These are phyloP conservation scores for Dryas iulia DNA, from an alignment of 1,140 invertebrate genomes.

Conservation along the genomic window DNA sequence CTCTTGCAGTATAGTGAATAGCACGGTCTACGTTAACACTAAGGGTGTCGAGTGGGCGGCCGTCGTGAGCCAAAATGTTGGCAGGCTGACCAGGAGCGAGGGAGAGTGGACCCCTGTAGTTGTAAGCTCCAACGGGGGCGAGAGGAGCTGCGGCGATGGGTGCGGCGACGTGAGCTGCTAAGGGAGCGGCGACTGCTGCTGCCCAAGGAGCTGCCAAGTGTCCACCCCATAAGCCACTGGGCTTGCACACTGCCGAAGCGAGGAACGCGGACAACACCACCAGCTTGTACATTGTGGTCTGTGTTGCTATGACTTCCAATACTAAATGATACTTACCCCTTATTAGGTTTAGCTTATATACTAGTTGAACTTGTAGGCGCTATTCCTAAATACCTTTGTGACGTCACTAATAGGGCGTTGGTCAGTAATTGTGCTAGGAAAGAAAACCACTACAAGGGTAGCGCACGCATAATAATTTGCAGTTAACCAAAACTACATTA, in stretches of 20 bases:
- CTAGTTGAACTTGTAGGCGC: conserved; percentile 52
- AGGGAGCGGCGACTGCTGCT: conserved; percentile 18
- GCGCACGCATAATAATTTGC: conserved; percentile 30
- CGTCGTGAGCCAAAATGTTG: conserved; percentile 65
- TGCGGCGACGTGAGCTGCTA: conserved; percentile 47
- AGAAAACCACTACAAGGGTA: conserved; percentile 48
- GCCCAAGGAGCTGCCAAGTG: conserved; percentile 25
- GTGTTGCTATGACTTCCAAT: conserved; percentile 63
- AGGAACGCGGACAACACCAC: conserved; percentile 66
- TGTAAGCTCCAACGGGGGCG: conserved; percentile 47
- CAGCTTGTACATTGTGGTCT: conserved; percentile 79
- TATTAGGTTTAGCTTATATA: conserved; percentile 57
- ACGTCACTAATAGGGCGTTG: conserved; percentile 58
- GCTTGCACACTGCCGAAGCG: conserved; percentile 67
- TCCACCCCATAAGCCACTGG: conserved; percentile 42
- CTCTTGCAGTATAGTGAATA: conserved; percentile 63
- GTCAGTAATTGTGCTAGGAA: conserved; percentile 46
- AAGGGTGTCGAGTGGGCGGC: conserved; percentile 72
- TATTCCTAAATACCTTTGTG: conserved; percentile 61
- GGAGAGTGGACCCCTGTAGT: conserved; percentile 62
- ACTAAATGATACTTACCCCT: conserved; percentile 51
- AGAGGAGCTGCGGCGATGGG: conserved; percentile 19
- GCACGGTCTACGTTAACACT: conserved; percentile 76
- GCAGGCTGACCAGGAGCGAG: conserved; percentile 68
- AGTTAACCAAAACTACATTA: conserved; percentile 4